Percentiles rank a stretch among this genome's conserved stretches.
These are phyloP conservation scores for Murina feae DNA, from an alignment of 2,113 vertebrate genomes.

Conservation along the genomic window DNA sequence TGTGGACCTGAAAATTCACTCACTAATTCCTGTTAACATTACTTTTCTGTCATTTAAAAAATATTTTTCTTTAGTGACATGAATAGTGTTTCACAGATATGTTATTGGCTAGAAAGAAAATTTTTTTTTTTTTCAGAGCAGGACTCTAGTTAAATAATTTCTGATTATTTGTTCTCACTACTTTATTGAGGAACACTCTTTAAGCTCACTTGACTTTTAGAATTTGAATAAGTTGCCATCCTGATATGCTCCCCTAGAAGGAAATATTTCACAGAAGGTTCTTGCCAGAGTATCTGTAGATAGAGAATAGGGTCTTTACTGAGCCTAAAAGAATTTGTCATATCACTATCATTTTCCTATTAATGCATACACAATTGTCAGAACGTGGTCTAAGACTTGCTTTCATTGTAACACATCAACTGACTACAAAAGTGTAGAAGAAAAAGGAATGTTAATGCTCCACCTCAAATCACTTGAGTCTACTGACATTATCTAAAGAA, in stretches of 20 bases:
- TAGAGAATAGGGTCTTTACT: not conserved
- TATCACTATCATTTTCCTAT: not conserved
- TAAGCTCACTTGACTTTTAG: not conserved
- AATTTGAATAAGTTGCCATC: not conserved
- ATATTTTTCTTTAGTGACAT: not conserved
- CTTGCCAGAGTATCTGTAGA: not conserved
- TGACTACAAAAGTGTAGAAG: not conserved
- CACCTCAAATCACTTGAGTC: not conserved
- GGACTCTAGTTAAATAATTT: not conserved
- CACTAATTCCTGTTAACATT: not conserved
- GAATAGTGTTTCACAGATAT: not conserved
- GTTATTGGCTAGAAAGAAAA: not conserved
- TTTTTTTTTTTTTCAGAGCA: not conserved
- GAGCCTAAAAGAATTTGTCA: not conserved
- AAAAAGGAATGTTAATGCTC: not conserved
- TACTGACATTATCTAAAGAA: not conserved
- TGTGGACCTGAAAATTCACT: not conserved
- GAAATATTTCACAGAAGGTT: not conserved
- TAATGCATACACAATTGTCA: not conserved
- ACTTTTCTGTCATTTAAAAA: not conserved
- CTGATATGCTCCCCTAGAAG: not conserved
- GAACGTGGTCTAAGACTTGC: not conserved
- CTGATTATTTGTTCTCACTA: not conserved
- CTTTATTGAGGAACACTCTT: not conserved
- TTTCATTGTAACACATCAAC: not conserved